Percentiles rank a stretch among this genome's conserved stretches.
These are phyloP conservation scores for Oxycera nigricornis DNA, from an alignment of 2,888 invertebrate genomes.

Conservation along the genomic window DNA sequence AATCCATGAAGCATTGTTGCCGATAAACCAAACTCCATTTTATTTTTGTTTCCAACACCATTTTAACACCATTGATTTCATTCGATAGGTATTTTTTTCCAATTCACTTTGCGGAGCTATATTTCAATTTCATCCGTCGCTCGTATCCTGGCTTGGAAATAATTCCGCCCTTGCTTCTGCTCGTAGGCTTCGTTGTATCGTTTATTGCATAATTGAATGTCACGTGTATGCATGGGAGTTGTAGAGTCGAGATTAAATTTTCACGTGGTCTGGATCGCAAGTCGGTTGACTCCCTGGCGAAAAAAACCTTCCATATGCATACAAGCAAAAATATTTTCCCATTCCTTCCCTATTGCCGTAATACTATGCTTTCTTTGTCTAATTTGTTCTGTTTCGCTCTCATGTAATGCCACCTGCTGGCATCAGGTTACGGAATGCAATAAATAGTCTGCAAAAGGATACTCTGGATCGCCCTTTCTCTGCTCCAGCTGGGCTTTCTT, in stretches of 20 bases:
- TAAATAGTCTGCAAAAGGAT: background rate
- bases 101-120: background rate
- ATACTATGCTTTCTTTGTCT: background rate
- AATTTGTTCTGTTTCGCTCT: background rate
- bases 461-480: background rate
- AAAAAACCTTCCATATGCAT: background rate
- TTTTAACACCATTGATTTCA: constrained; percentile 31
- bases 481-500: background rate
- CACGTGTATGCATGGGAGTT: constrained; percentile 8
- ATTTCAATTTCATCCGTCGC: background rate
- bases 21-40: constrained; percentile 45
- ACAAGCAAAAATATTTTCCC: background rate
- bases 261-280: background rate
- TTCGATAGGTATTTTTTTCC: background rate
- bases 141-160: background rate
- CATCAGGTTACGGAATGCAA: background rate
- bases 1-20: constrained; percentile 44
- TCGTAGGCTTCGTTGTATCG: background rate
- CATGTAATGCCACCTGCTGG: background rate
- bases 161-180: background rate
- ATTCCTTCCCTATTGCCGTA: background rate
- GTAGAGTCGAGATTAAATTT: background rate
- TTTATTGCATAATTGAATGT: constrained; percentile 32
- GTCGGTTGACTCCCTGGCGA: background rate
- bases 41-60: constrained; percentile 45